phyloP scores from a whole-genome alignment of 2,113 vertebrate genomes.

The Alexandromys fortis region DNA sequence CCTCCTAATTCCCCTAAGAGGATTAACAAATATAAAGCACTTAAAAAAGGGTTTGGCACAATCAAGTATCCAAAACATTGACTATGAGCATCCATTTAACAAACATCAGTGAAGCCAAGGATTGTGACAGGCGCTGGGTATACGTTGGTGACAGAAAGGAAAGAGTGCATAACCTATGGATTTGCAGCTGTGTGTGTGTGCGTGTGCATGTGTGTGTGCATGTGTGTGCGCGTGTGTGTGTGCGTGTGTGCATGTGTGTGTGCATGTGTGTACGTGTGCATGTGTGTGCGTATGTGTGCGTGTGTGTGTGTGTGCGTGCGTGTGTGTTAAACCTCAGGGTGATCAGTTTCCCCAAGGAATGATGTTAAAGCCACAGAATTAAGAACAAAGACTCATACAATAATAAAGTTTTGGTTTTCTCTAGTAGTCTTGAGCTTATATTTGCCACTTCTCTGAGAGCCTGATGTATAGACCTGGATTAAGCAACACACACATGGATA shows the following conservation, averaged over 20 bases:
- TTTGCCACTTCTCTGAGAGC: background rate
- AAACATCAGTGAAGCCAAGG: background rate
- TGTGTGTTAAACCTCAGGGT: background rate
- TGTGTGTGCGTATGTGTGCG: background rate
- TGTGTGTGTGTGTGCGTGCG: background rate
- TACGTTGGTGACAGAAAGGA: background rate
- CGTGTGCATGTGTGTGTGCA: background rate
- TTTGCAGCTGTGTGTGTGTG: background rate
- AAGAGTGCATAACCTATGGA: background rate
- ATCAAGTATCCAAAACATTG: background rate
- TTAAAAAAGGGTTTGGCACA: background rate
- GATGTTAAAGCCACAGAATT: background rate
- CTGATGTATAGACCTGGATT: background rate
- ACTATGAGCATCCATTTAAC: background rate
- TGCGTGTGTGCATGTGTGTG: background rate
- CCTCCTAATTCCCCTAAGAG: background rate
- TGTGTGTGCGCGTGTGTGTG: background rate
- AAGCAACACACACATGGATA: background rate
- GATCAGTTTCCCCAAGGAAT: background rate
- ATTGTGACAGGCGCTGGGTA: background rate
- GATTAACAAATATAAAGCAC: background rate
- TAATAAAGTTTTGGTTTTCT: background rate
- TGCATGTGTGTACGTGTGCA: background rate
- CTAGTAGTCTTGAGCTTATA: background rate
- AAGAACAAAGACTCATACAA: background rate